Evolutionary conservation across 2,888 invertebrate species (phyloP), one percentile per base, ranked within the genome.

Genomic region (Steinernema hermaphroditum): DNA sequence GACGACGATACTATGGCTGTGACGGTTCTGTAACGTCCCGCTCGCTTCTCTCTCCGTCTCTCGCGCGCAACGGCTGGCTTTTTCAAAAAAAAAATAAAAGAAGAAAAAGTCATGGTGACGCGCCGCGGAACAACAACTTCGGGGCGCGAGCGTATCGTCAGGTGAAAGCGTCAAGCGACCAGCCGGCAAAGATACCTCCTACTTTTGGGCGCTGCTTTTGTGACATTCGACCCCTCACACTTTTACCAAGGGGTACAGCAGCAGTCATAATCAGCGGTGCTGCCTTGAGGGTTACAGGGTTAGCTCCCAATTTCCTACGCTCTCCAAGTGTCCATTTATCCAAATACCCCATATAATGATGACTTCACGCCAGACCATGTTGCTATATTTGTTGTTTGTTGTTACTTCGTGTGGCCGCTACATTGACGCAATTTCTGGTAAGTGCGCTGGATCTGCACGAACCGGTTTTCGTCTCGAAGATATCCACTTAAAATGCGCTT

Each of bases 11-110:
- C 46, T 6, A n/a, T 62, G 29, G 62, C 62, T 62, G 62, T 62
- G 62, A 62, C 62, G 62, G 62, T 62, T 62, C 62, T 62, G 62
- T 32, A 62, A 62, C 62, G 54, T 54, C 54, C 19, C 27, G 24
- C 24, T 22, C 54, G 19, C 46, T 50, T 50, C 50, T 50, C 24
- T 24, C 12, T 16, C 50, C 12, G 12, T 16, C 34, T 62, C 4
- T 37, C 37, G 24, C 50, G 22, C 24, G 50, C 46, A 9, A 46
- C 46, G 8, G 41, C 41, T 41, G 41, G 9, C 16, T 14, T 24
- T 19, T 19, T 50, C 24, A 50, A 50, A 19, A 22, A 19, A 22
- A 12, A n/a, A 19, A 22, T 1, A 32, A 24, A 32, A 62, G 32
- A 62, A 62, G 32, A 29, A 32, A 62, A 62, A 62, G 32, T 62